Base-by-base conservation (phyloP, 2,888 invertebrate species). In the Leucoptera coffeella region DNA sequence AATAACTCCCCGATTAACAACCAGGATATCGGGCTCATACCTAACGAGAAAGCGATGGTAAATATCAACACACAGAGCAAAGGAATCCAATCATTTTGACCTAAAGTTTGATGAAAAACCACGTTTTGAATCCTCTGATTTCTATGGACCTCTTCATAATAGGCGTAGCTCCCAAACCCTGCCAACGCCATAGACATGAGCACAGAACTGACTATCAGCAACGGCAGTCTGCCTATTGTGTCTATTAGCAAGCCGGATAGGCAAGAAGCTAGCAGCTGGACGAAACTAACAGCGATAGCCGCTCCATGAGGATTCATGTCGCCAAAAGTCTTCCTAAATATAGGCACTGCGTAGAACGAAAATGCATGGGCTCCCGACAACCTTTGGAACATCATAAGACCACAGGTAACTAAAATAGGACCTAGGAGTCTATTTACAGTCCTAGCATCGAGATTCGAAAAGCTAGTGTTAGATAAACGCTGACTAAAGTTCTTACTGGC, bases 11-110 rank as follows among this genome's bases (percentile, higher is more conserved):
- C 86, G 41, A 87, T 83, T 43, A 89, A 65, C 34, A 90, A 59
- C 84, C 88, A 88, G 15, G 89, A 88, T 45, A 90, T 88, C 14
- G 90, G 89, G 49, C 86, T 88, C 61, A 89, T 87, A 27, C 89
- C 89, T 39, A 89, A 59, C n/a, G 87, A 85, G 47, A 88, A 88
- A 22, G 88, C 88, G 31, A 87, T 81, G 2, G 88, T 87, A 51
- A 88, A 89, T 15, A 88, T 81, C 34, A 89, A 65, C 2, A 87
- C 85, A 56, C 88, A 88, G 9, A 87, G 71, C 33, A 90, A 50
- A 6, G 89, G 89, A 38, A 90, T 85, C 89, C 85, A 85, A 46
- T 85, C 85, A 41, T 82, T 75, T 39, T 80, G 77, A 15, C 81
- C 80, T 9, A 61, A 44, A 2, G 59, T 51, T 32, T 72, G 71